These are phyloP conservation scores for Panthera tigris DNA, from an alignment of 2,113 vertebrate species.

Conservation along the genomic window DNA sequence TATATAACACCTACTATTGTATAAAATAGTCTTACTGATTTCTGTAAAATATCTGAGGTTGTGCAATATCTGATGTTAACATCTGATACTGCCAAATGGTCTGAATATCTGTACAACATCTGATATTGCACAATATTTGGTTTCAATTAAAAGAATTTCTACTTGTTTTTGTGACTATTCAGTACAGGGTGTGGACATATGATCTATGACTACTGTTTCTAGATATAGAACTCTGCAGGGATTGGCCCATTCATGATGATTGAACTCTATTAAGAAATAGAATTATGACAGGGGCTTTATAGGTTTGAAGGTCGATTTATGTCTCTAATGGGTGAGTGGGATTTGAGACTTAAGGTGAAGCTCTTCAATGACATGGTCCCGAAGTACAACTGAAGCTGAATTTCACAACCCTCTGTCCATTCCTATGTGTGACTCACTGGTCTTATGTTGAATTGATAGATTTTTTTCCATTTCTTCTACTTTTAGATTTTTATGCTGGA, in stretches of 20 bases:
- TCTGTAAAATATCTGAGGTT: neutral
- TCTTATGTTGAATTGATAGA: neutral
- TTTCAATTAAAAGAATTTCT: conserved; percentile 36
- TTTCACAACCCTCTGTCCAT: neutral
- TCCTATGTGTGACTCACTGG: neutral
- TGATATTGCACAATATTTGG: neutral
- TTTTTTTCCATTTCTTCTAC: conserved; percentile 23
- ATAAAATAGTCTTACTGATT: neutral
- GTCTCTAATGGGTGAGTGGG: neutral
- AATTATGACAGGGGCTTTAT: neutral
- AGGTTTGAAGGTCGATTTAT: neutral
- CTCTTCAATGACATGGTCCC: neutral
- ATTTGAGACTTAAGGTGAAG: neutral
- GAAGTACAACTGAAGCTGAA: neutral
- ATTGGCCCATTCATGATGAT: neutral
- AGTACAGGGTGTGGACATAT: neutral
- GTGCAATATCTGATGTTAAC: neutral
- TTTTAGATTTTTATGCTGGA: conserved; percentile 46
- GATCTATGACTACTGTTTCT: conserved; percentile 23
- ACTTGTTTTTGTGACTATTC: neutral
- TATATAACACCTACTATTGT: neutral
- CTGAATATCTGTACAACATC: neutral
- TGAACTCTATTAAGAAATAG: neutral
- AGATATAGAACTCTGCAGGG: neutral
- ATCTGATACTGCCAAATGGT: neutral